These are phyloP conservation scores for Daubentonia madagascariensis DNA, from an alignment of 2,113 vertebrate genomes.

Conservation along the genomic window DNA sequence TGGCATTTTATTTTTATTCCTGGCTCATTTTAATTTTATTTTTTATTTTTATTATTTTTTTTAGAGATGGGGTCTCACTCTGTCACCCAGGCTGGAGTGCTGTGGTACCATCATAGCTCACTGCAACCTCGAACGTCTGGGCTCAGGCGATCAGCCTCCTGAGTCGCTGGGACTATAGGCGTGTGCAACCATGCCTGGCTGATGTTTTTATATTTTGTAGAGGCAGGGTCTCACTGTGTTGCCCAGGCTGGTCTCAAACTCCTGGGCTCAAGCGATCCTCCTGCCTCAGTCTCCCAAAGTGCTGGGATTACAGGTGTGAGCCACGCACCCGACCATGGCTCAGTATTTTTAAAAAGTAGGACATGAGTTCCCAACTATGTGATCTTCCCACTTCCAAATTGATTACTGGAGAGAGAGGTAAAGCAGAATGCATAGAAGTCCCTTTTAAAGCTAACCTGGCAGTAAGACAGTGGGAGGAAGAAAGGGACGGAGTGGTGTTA, in stretches of 20 bases:
- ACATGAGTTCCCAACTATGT: neutral
- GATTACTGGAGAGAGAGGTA: neutral
- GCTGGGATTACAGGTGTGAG: neutral
- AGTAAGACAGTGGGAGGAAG: neutral
- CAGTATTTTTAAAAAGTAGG: conserved; percentile 5
- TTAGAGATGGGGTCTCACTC: neutral
- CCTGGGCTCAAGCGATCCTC: no score
- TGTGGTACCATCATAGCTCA: neutral
- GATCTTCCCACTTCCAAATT: neutral
- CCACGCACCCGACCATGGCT: neutral
- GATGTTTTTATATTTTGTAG: neutral
- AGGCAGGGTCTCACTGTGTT: neutral
- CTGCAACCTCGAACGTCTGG: neutral
- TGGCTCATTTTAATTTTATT: neutral
- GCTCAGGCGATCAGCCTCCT: neutral
- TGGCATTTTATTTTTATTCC: neutral
- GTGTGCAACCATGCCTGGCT: neutral
- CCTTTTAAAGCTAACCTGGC: neutral
- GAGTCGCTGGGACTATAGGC: neutral
- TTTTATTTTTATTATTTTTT: neutral
- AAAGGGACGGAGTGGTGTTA: neutral
- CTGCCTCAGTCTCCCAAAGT: no score
- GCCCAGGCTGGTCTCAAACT: no score
- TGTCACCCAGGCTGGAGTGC: neutral
- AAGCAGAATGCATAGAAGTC: neutral